phyloP scores from a whole-genome alignment of 2,888 invertebrate genomes.

The Vanessa cardui region DNA sequence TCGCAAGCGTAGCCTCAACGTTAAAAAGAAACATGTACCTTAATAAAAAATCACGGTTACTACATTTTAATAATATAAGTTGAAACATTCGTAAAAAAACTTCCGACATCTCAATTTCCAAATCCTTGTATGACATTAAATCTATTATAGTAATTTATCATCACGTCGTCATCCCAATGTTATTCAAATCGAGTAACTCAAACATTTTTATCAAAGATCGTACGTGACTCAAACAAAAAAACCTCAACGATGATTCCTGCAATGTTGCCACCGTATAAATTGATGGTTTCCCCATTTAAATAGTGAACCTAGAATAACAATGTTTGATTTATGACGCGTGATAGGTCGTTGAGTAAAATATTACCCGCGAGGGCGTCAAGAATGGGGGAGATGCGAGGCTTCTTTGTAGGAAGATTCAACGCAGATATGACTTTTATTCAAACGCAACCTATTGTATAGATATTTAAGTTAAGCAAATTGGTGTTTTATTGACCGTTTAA shows the following conservation, averaged over 20 bases:
- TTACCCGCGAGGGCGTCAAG: slow-evolving; percentile 46
- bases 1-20: too few species aligned
- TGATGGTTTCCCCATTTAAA: slow-evolving; percentile 60
- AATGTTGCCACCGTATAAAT: slow-evolving; percentile 70
- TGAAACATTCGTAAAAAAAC: background rate
- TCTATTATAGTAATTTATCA: slow-evolving; percentile 34
- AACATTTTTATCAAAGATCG: slow-evolving; percentile 36
- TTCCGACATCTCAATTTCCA: slow-evolving; percentile 18
- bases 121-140: slow-evolving; percentile 14
- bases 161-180: slow-evolving; percentile 30
- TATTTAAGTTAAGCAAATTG: background rate
- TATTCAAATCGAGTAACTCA: slow-evolving; percentile 27
- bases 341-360: slow-evolving; percentile 61
- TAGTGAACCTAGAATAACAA: slow-evolving; percentile 52
- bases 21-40: too few species aligned
- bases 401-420: slow-evolving; percentile 20
- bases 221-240: slow-evolving; percentile 49
- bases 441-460: slow-evolving; percentile 9
- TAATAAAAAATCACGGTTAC: background rate
- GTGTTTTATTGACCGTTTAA: background rate
- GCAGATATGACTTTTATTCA: slow-evolving; percentile 27
- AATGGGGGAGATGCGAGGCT: slow-evolving; percentile 34
- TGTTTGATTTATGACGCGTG: slow-evolving; percentile 68
- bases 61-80: background rate
- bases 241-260: slow-evolving; percentile 49